Percentiles rank a stretch among this genome's conserved stretches.
These are phyloP conservation scores for Myotis planiceps DNA, from an alignment of 2,797 vertebrate genomes.

Conservation along the genomic window DNA sequence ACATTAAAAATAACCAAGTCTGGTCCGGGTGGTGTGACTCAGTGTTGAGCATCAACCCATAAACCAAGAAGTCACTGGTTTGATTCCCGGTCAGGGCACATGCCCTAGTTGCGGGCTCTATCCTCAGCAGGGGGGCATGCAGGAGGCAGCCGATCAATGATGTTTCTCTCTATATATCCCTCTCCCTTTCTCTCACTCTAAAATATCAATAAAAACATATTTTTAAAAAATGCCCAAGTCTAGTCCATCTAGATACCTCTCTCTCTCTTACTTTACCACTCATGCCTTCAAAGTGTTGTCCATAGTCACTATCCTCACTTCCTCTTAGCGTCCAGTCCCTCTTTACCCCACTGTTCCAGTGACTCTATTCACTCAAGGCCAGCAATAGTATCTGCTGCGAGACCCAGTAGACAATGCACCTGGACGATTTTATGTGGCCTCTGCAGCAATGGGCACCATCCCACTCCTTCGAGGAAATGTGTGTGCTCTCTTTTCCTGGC, in stretches of 20 bases:
- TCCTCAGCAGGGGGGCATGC: too few relatives aligned
- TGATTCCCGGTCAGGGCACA: too few relatives aligned
- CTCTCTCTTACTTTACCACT: not conserved
- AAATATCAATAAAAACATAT: too few relatives aligned
- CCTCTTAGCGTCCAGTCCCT: not conserved
- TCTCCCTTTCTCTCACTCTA: too few relatives aligned
- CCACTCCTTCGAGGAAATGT: not conserved
- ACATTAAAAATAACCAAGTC: not conserved
- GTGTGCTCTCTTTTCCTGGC: not conserved
- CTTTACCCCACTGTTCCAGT: not conserved
- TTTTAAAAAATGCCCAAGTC: not conserved
- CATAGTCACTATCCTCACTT: not conserved
- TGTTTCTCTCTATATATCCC: too few relatives aligned
- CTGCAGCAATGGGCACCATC: accelerated
- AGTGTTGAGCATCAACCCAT: too few relatives aligned
- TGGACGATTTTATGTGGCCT: not conserved
- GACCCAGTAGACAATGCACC: not conserved
- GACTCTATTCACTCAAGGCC: not conserved
- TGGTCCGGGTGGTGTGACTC: not conserved
- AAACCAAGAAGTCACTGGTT: too few relatives aligned
- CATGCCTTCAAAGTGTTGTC: not conserved
- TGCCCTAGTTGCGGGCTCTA: too few relatives aligned
- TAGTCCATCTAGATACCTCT: not conserved
- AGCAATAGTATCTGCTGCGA: not conserved
- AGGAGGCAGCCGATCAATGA: too few relatives aligned